Base-by-base conservation (phyloP, 2,113 vertebrate species). In the Microcebus tavaratra region DNA sequence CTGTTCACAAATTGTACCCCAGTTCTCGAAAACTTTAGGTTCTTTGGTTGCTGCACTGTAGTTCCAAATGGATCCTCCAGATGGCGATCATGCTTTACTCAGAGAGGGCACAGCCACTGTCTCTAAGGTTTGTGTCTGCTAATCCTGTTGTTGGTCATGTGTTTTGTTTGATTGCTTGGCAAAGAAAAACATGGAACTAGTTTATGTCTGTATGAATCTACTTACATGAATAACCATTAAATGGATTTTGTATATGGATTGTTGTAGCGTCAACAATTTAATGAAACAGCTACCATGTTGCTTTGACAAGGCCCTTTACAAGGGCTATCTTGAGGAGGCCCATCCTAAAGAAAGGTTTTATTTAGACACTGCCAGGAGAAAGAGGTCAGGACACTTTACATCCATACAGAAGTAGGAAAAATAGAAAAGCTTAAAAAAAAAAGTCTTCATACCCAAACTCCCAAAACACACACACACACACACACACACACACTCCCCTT, bases 131-230 rank as follows among this genome's bases (percentile, higher is more conserved):
- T 86, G 70, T 11, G 34, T 27, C 42, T 72, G 21, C 50, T 78
- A 45, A 39, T 76, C 57, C 36, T 91, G 11, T 83, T 80, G 73
- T 83, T 80, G 73, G 8, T 90, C 42, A 72, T 73, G 59, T 86
- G 85, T 93, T 95, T 88, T 65, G 78, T 63, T 97, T 91, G 91
- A 88, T 96, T 81, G 90, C 53, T 84, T 94, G 63, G 21, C 80
- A 80, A 90, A 87, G 83, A 79, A 96, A 92, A 84, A 93, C 34
- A 84, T 86, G 70, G 63, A 88, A 61, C 65, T 96, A 6, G 94
- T 93, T 98, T 97, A 85, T 89, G 72, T 97, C 87, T 91, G 67
- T 90, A 50, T 89, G 91, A 96, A 88, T 75, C 34, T 94, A 93
- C 88, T 96, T 94, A 89, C 42, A 90, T 9, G 29, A 96, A 87